Percentiles rank a stretch among this genome's conserved stretches.
Conservation (phyloP, 2,888 invertebrate genomes). For the Scaeva pyrastri region DNA sequence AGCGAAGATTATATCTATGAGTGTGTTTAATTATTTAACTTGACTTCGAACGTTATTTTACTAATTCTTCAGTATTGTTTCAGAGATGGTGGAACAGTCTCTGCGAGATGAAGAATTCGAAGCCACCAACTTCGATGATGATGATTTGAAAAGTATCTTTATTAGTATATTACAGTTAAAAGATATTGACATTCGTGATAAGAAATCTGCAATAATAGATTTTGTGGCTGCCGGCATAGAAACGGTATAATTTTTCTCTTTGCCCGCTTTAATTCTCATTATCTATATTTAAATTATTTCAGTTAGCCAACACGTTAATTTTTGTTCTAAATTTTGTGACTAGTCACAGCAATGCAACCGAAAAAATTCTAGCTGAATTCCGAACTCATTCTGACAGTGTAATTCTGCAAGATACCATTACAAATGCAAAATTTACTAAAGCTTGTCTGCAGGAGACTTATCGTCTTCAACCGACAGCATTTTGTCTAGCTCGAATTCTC, state of each 20-base stretch:
- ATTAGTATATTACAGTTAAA: slow-evolving; percentile 89
- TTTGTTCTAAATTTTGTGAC: slow-evolving; percentile 91
- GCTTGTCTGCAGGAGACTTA: slow-evolving; percentile 92
- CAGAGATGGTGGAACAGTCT: slow-evolving; percentile 90
- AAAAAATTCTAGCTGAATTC: slow-evolving; percentile 88
- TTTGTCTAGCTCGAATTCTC: slow-evolving; percentile 90
- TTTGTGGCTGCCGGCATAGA: slow-evolving; percentile 95
- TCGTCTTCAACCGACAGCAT: slow-evolving; percentile 88
- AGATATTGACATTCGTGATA: slow-evolving; percentile 90
- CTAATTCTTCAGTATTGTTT: slow-evolving; percentile 87
- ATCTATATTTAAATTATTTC: not conserved
- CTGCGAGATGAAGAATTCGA: slow-evolving; percentile 85
- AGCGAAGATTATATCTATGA: slow-evolving; percentile 93
- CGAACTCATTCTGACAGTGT: slow-evolving; percentile 85
- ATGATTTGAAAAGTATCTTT: slow-evolving; percentile 89
- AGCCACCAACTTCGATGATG: slow-evolving; percentile 82
- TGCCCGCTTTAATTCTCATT: not conserved
- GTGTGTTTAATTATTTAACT: slow-evolving; percentile 84
- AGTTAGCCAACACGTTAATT: slow-evolving; percentile 92
- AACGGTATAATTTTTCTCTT: slow-evolving; percentile 85
- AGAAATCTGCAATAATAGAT: slow-evolving; percentile 93
- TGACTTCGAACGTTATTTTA: not conserved
- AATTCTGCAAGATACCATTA: slow-evolving; percentile 86
- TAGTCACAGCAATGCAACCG: slow-evolving; percentile 87
- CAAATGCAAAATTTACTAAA: slow-evolving; percentile 89